Evolutionary conservation across 2,797 vertebrate genomes (phyloP).

Genomic region (Crenuchus spilurus): DNA sequence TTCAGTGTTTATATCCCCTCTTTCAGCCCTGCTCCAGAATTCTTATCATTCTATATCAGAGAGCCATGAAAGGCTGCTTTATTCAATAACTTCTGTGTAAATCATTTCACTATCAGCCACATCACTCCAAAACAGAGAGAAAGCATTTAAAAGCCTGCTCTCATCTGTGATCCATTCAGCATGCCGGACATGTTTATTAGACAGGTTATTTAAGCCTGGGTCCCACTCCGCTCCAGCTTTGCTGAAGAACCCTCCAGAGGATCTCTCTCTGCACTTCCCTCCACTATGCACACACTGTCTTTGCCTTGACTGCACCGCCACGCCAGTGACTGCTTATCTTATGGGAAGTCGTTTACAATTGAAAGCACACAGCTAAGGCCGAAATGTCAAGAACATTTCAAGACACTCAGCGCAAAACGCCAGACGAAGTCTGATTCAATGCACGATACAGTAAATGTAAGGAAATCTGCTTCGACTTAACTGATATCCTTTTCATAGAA

Average conservation of each 20-base stretch:
- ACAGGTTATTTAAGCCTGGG: slow-evolving; percentile 48
- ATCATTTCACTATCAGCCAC: slow-evolving; percentile 55
- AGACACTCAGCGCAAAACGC: slow-evolving; percentile 25
- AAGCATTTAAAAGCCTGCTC: slow-evolving; percentile 55
- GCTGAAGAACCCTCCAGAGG: slow-evolving; percentile 50
- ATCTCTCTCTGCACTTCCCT: slow-evolving; percentile 37
- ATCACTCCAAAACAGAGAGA: slow-evolving; percentile 54
- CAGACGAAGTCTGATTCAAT: slow-evolving; percentile 37
- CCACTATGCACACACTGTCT: slow-evolving; percentile 28
- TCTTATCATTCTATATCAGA: slow-evolving; percentile 48
- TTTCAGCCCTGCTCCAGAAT: slow-evolving; percentile 47
- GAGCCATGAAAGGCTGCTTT: slow-evolving; percentile 49
- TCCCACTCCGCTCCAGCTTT: slow-evolving; percentile 37
- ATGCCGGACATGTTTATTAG: slow-evolving; percentile 54
- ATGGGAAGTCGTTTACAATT: slow-evolving; percentile 48
- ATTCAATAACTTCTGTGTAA: slow-evolving; percentile 56
- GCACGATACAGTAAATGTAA: slow-evolving; percentile 25
- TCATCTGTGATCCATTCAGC: slow-evolving; percentile 59
- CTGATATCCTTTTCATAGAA: slow-evolving; percentile 37
- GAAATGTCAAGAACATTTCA: slow-evolving; percentile 36
- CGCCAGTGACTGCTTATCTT: slow-evolving; percentile 48
- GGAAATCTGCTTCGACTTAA: slow-evolving; percentile 14
- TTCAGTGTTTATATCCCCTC: slow-evolving; percentile 48
- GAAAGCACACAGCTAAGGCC: slow-evolving; percentile 14
- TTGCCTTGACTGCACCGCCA: slow-evolving; percentile 8